These are phyloP conservation scores for Alligator mississippiensis DNA, from an alignment of 2,113 vertebrate genomes.

Conservation along the genomic window DNA sequence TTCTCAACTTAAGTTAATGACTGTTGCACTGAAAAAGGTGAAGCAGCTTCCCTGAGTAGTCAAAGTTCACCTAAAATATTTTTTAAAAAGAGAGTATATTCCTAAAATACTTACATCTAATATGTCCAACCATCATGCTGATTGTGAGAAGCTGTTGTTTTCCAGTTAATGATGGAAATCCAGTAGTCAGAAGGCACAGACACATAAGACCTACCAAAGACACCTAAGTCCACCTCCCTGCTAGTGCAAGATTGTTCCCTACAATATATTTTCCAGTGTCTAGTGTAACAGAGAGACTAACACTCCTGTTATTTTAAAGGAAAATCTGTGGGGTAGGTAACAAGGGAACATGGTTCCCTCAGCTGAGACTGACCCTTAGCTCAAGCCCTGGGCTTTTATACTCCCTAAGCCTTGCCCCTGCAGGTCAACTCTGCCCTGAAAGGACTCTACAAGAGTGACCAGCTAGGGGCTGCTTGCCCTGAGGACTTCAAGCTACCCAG, in stretches of 20 bases:
- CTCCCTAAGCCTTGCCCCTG: too few species aligned
- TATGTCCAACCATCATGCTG: background rate
- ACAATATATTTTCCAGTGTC: background rate
- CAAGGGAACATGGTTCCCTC: too few species aligned
- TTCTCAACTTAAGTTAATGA: background rate
- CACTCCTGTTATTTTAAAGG: too few species aligned
- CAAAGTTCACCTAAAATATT: background rate
- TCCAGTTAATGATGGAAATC: background rate
- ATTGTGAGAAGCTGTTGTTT: background rate
- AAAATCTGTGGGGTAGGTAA: too few species aligned
- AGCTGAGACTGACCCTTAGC: too few species aligned
- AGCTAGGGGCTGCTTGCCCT: too few species aligned
- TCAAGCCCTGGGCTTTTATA: too few species aligned
- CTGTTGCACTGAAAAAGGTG: background rate
- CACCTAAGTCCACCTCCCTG: background rate
- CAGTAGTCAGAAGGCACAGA: background rate
- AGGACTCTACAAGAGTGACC: too few species aligned
- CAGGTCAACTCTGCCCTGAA: too few species aligned
- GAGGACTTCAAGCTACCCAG: too few species aligned
- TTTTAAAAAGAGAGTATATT: background rate
- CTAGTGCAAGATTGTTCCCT: background rate
- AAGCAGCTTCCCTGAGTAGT: background rate
- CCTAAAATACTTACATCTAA: too few species aligned
- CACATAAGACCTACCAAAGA: background rate
- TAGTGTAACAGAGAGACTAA: too few species aligned